Evolutionary conservation across 2,888 invertebrate genomes (phyloP).

Genomic region (Scotopteryx bipunctaria): DNA sequence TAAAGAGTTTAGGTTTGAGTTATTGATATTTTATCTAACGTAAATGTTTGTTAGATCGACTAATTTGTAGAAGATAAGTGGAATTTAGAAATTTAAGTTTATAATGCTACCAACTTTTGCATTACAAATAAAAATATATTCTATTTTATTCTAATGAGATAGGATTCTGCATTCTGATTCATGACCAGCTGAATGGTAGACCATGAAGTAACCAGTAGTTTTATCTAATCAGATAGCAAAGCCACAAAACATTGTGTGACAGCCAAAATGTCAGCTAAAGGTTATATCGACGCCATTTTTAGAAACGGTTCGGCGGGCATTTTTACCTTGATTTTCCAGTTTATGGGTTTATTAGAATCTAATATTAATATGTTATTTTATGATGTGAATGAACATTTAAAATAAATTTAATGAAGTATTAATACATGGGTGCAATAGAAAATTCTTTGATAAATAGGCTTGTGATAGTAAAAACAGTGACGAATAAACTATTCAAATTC

Average conservation of each 20-base stretch:
- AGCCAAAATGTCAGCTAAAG: slow-evolving; percentile 21
- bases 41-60: too few relatives aligned
- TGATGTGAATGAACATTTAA: background rate
- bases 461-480: too few relatives aligned
- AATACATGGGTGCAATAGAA: too few relatives aligned
- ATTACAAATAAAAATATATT: too few relatives aligned
- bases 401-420: background rate
- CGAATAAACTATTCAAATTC: slow-evolving; percentile 4
- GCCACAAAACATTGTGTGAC: background rate
- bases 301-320: slow-evolving; percentile 10
- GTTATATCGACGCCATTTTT: slow-evolving; percentile 16
- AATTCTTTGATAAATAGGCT: too few relatives aligned
- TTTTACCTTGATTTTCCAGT: slow-evolving; percentile 16
- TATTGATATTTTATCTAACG: too few relatives aligned
- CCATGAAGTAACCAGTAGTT: background rate
- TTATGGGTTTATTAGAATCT: slow-evolving; percentile 3
- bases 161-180: too few relatives aligned
- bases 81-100: too few relatives aligned
- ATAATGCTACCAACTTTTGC: too few relatives aligned
- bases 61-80: too few relatives aligned
- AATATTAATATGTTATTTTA: slow-evolving; percentile 7
- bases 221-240: background rate
- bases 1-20: too few relatives aligned
- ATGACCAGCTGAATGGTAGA: background rate
- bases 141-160: too few relatives aligned